Conservation (phyloP, 1,140 invertebrate species). For the Mya arenaria region DNA sequence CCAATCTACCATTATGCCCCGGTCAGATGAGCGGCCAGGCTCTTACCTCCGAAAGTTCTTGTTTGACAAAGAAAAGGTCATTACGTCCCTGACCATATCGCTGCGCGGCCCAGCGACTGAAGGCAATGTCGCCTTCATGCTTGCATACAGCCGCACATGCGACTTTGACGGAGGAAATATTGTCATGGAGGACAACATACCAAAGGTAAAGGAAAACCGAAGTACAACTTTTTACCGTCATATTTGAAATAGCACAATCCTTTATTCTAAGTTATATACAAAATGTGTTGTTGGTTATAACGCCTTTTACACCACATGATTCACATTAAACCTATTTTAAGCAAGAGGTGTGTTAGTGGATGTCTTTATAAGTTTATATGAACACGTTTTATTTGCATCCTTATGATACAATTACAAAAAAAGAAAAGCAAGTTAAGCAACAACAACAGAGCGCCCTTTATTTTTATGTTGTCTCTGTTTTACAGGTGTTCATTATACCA, state of each 20-base stretch:
- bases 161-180: constrained; percentile 13
- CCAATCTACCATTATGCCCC: neutral
- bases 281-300: too few species aligned
- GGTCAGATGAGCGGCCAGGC: neutral
- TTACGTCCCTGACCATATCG: constrained; percentile 36
- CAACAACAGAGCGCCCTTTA: too few species aligned
- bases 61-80: constrained; percentile 51
- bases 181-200: neutral
- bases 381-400: too few species aligned
- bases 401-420: too few species aligned
- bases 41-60: neutral
- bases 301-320: too few species aligned
- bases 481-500: constrained; percentile 19
- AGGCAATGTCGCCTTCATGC: constrained; percentile 1
- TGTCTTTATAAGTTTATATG: too few species aligned
- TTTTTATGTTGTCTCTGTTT: neutral
- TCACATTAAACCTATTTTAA: too few species aligned
- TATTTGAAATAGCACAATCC: too few species aligned
- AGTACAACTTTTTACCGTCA: too few species aligned
- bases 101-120: neutral
- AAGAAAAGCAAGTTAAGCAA: too few species aligned
- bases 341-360: too few species aligned
- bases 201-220: neutral
- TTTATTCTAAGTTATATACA: too few species aligned
- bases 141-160: constrained; percentile 50